Evolutionary conservation across 2,797 vertebrate species (phyloP), one percentile per base, ranked within the genome.

Genomic region (Odontamblyopus rebecca): DNA sequence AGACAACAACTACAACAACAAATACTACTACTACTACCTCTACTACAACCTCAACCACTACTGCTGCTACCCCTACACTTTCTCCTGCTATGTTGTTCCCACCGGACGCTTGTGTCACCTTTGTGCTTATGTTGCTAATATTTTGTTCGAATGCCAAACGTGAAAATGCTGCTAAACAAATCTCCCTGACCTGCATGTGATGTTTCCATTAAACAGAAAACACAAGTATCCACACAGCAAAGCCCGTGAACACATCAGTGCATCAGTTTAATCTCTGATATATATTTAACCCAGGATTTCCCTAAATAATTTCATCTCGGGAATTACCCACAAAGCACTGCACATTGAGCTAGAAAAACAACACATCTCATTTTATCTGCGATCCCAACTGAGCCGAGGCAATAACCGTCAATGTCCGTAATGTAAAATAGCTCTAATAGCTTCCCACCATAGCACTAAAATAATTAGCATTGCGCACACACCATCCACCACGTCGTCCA

Each of bases 361-460:
- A 81, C 70, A 75, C 72, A 77, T 84, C 72, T 76, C 13, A 74
- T 83, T 81, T 71, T 69, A 84, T 88, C 83, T 82, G 71, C 75
- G 77, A n/a, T 77, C 71, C 61, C 72, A 68, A 69, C 60, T 38
- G 66, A 70, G 84, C 74, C 67, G 1, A 16, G 71, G 71, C 68
- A 72, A 56, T 65, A 77, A 71, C 68, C 62, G 67, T 71, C 61
- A 68, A 48, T 75, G 73, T 61, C 78, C 60, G 63, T 72, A 67
- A 78, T 80, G 68, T 73, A 82, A 35, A 84, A 71, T 72, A 32
- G 27, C 30, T 73, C 9, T 60, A 48, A 80, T 82, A 50, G 67
- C 73, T 65, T 77, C 76, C 8, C 30, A 78, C 69, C 53, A n/a
- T 70, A 70, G 76, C 71, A n/a, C 41, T 56, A 51, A 77, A 81